Percentiles rank a stretch among this genome's conserved stretches.
Conservation (phyloP, 2,113 vertebrate species). For the Astur gentilis region DNA sequence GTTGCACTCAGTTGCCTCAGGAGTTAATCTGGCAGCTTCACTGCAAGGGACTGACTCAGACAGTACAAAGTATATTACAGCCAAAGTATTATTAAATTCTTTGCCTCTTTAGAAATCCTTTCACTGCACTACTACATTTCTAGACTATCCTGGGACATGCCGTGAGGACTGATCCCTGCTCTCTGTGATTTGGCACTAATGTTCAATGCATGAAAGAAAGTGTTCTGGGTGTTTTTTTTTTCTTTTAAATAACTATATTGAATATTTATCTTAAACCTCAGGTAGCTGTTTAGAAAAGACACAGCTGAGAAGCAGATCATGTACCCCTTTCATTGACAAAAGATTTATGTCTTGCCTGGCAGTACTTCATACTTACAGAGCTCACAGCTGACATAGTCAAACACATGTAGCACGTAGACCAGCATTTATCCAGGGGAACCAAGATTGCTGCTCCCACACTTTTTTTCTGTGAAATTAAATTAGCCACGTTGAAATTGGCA, state of each 20-base stretch:
- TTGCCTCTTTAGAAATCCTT: background rate
- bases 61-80: background rate
- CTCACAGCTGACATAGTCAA: background rate
- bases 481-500: background rate
- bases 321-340: conserved; percentile 14
- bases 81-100: background rate
- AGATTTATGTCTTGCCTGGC: conserved; percentile 18
- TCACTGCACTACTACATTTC: background rate
- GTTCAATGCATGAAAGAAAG: background rate
- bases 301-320: background rate
- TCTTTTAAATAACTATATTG: background rate
- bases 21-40: background rate
- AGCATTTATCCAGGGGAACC: background rate
- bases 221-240: background rate
- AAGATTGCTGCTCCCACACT: background rate
- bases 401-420: background rate
- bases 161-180: background rate
- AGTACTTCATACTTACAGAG: background rate
- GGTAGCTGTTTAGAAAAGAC: conserved; percentile 23
- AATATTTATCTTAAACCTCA: conserved; percentile 13
- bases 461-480: conserved; percentile 27
- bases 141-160: background rate
- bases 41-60: background rate
- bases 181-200: background rate
- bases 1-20: background rate